Evolutionary conservation across 1,140 invertebrate genomes (phyloP).

Genomic region (Drosophila novamexicana): DNA sequence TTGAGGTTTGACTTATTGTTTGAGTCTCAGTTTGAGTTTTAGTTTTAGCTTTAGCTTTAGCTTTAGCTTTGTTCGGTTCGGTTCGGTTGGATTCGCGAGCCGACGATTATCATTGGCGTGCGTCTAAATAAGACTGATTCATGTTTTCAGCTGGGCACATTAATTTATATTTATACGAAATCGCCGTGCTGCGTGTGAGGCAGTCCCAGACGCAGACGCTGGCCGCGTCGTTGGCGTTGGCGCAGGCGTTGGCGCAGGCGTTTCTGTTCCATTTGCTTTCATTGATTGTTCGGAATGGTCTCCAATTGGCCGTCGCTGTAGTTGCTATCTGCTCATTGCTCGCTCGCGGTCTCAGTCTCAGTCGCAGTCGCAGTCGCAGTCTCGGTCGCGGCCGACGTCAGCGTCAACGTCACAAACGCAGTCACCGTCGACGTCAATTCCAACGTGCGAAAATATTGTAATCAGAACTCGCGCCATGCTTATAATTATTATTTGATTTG

Average conservation of each 20-base stretch:
- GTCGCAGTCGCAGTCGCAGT: background rate
- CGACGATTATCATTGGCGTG: constrained; percentile 78
- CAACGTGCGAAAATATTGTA: constrained; percentile 47
- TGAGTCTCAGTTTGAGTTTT: background rate
- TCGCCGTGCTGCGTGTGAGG: constrained; percentile 57
- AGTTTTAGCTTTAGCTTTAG: background rate
- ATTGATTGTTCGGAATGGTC: constrained; percentile 28
- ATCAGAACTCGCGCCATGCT: constrained; percentile 49
- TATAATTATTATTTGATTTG: constrained; percentile 72
- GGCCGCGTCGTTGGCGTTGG: background rate
- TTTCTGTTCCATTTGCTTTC: background rate
- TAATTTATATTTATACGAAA: constrained; percentile 82
- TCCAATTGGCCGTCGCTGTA: constrained; percentile 13
- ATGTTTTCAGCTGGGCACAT: constrained; percentile 64
- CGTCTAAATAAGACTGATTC: constrained; percentile 78
- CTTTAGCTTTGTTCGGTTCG: background rate
- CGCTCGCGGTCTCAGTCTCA: background rate
- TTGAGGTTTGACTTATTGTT: background rate
- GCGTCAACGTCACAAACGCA: background rate
- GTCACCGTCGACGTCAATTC: constrained; percentile 51
- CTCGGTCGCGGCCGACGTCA: constrained; percentile 1
- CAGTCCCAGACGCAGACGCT: constrained; percentile 38
- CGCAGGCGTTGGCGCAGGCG: background rate
- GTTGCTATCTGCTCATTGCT: constrained; percentile 1
- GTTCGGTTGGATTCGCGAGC: constrained; percentile 31